Conservation (phyloP, 2,888 invertebrate species). For the Cryptocephalus primarius region DNA sequence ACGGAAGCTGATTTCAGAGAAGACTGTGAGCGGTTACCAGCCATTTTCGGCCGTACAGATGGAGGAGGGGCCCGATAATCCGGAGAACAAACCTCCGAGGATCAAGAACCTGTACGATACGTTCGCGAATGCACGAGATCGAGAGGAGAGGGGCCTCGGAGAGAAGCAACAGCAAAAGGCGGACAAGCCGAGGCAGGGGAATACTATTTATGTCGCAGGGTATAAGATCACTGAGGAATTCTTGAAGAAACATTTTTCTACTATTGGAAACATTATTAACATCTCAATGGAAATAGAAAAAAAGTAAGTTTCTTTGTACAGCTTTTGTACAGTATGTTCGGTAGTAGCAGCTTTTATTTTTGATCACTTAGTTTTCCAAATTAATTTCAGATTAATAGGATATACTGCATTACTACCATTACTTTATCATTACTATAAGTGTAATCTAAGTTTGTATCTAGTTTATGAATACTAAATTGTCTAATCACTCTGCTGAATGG, state of each 20-base stretch:
- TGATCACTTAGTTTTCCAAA: no score
- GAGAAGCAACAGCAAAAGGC: slow-evolving; percentile 42
- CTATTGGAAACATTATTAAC: slow-evolving; percentile 66
- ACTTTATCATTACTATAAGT: no score
- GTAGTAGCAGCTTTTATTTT: not conserved
- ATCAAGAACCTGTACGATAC: slow-evolving; percentile 66
- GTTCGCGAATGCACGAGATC: slow-evolving; percentile 57
- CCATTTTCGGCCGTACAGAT: slow-evolving; percentile 80
- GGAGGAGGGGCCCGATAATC: slow-evolving; percentile 52
- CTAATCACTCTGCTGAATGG: no score
- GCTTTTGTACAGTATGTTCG: not conserved
- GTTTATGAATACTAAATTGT: no score
- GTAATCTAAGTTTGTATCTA: no score
- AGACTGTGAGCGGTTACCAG: slow-evolving; percentile 76
- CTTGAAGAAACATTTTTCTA: slow-evolving; percentile 61
- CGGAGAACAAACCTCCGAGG: slow-evolving; percentile 54
- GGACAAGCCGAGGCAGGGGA: slow-evolving; percentile 62
- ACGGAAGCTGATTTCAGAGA: slow-evolving; percentile 62
- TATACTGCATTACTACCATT: no score
- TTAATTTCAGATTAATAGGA: no score
- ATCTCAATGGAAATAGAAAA: slow-evolving; percentile 78
- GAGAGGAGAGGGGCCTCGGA: slow-evolving; percentile 47
- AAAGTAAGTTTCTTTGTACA: slow-evolving; percentile 43
- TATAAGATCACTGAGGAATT: slow-evolving; percentile 71
- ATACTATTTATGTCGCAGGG: slow-evolving; percentile 74